Percentiles rank a stretch among this genome's conserved stretches.
These are phyloP conservation scores for Tipula lateralis DNA, from an alignment of 2,888 invertebrate genomes.

Conservation along the genomic window DNA sequence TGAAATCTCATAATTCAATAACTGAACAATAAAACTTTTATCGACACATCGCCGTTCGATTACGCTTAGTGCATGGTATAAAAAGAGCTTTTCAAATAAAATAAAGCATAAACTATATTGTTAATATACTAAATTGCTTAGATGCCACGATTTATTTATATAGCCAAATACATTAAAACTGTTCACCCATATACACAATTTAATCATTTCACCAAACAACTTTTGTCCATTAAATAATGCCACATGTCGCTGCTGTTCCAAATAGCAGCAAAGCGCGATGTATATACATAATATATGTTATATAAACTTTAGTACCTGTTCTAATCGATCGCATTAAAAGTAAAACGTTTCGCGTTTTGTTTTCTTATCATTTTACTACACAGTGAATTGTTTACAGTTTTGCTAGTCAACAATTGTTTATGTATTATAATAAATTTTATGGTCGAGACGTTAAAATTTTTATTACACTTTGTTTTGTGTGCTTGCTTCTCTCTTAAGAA, in stretches of 20 bases:
- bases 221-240: neutral
- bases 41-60: too few relatives aligned
- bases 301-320: neutral
- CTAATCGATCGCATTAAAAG: neutral
- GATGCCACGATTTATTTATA: too few relatives aligned
- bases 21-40: too few relatives aligned
- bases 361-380: neutral
- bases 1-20: too few relatives aligned
- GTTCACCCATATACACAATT: too few relatives aligned
- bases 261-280: neutral
- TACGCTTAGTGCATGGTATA: too few relatives aligned
- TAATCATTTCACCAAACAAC: neutral
- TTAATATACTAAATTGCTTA: too few relatives aligned
- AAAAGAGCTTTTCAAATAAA: too few relatives aligned
- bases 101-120: too few relatives aligned
- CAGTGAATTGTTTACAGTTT: neutral
- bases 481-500: neutral
- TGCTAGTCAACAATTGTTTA: neutral
- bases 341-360: neutral
- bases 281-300: too few relatives aligned
- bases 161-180: too few relatives aligned
- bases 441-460: neutral
- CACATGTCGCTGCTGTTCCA: neutral
- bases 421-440: constrained; percentile 3
- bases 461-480: neutral